A percentile compares a stretch with the other conserved stretches of the same genome.
These are phyloP conservation scores for Paedocypris micromegethes DNA, from an alignment of 2,797 vertebrate genomes.

Conservation along the genomic window DNA sequence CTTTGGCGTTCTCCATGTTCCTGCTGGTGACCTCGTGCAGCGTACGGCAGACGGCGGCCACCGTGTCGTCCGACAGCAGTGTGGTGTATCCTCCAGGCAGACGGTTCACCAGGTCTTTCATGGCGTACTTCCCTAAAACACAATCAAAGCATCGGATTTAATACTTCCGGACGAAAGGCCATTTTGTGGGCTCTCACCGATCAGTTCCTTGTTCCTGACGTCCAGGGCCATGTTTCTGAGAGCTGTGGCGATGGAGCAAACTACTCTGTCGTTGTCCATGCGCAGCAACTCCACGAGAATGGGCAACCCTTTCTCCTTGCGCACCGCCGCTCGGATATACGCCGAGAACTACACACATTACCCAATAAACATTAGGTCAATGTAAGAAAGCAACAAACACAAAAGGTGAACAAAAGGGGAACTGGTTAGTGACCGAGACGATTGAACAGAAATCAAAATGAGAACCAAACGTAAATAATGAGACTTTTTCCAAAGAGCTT, in stretches of 20 bases:
- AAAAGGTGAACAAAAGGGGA: background rate
- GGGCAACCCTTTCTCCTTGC: conserved; percentile 95
- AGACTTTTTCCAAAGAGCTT: too few species aligned
- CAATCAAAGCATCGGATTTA: background rate
- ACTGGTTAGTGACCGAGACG: too few species aligned
- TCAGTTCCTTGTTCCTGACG: conserved; percentile 95
- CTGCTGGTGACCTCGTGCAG: conserved; percentile 96
- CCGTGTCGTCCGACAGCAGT: conserved; percentile 87
- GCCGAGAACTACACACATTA: conserved; percentile 79
- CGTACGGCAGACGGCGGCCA: conserved; percentile 93
- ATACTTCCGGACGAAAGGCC: too few species aligned
- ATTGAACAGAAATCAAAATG: too few species aligned
- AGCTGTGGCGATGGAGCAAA: conserved; percentile 92
- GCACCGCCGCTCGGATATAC: conserved; percentile 91
- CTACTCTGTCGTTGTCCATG: conserved; percentile 96
- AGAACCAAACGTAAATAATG: too few species aligned
- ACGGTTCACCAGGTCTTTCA: conserved; percentile 94
- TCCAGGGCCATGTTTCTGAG: conserved; percentile 96
- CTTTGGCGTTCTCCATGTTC: conserved; percentile 98
- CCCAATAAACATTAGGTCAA: background rate
- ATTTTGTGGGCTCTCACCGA: conserved; percentile 68
- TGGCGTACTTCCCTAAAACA: conserved; percentile 77
- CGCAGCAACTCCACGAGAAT: conserved; percentile 95
- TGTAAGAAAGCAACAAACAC: background rate
- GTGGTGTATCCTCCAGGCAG: conserved; percentile 84